Base-by-base conservation (phyloP, 2,888 invertebrate genomes). In the Drosophila tanythrix region DNA sequence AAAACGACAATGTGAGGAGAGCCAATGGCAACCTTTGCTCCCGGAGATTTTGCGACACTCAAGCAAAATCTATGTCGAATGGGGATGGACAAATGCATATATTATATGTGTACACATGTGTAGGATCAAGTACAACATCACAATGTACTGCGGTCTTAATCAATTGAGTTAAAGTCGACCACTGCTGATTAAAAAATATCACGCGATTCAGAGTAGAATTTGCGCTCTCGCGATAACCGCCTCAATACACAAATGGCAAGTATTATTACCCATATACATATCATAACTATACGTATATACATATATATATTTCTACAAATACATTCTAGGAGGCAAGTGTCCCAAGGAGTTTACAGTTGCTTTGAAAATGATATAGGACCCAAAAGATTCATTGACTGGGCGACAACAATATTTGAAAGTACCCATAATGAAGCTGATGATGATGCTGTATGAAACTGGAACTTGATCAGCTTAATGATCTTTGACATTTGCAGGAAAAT, bases 201-300 rank as follows among this genome's bases (percentile, higher is more conserved):
- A 88, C 90, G 90, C 88, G 88, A 88, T 88, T 89, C 78, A 80
- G 70, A 63, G 80, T 87, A 90, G 88, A 90, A 89, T 88, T 88
- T 88, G 90, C 68, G 82, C 87, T 78, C 68, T 62, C 36, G 57
- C 65, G 80, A 82, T 82, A 79, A 70, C 63, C 46, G 51, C 35
- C 7, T 2, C 46, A 56, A 18, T 50, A 27, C 65, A 66, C 40
- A 67, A 76, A 61, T 50, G 60, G 51, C 60, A 62, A 48, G 46
- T 36, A 56, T 50, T 56, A 25, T 8, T 40, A 18, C 53, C 46
- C 46, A 43, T 21, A 18, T 3, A 46, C 7, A 13, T 46, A 21
- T 7, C 7, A 46, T 13, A 43, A 13, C n/a, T 11, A 40, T 6
- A n/a, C 6, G 6, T 5, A 11, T 11, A 40, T 8, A 18, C 18